Conservation (phyloP, 2,888 invertebrate species). For the Drosophila ustulata region DNA sequence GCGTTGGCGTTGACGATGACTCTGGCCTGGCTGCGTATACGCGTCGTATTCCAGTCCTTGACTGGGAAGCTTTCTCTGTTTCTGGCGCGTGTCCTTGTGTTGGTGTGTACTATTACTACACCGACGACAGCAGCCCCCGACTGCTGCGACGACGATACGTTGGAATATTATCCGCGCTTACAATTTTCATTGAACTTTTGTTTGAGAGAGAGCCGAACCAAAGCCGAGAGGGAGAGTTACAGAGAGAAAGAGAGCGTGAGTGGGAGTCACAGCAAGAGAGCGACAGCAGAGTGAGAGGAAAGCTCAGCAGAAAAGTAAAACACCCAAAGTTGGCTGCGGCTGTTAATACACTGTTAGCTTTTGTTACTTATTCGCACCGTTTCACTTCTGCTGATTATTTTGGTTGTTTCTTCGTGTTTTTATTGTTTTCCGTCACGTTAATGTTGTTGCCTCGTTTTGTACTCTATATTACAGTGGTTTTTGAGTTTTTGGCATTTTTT, state of each 20-base stretch:
- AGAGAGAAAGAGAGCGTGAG: slow-evolving; percentile 17
- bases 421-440: slow-evolving; percentile 6
- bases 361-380: slow-evolving; percentile 33
- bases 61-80: slow-evolving; percentile 49
- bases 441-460: slow-evolving; percentile 40
- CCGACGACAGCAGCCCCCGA: slow-evolving; percentile 26
- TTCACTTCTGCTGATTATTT: slow-evolving; percentile 33
- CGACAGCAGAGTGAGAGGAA: slow-evolving; percentile 24
- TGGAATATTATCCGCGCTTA: slow-evolving; percentile 74
- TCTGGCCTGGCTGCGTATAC: slow-evolving; percentile 16
- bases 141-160: slow-evolving; percentile 34
- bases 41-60: slow-evolving; percentile 78
- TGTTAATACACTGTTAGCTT: slow-evolving; percentile 59
- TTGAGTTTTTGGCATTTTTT: slow-evolving; percentile 68
- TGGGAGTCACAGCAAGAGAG: slow-evolving; percentile 1
- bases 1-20: background rate
- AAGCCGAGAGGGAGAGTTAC: slow-evolving; percentile 11
- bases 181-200: slow-evolving; percentile 73
- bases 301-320: slow-evolving; percentile 37
- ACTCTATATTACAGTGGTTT: slow-evolving; percentile 42
- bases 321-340: slow-evolving; percentile 66
- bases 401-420: slow-evolving; percentile 25
- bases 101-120: slow-evolving; percentile 67
- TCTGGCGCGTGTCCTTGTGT: slow-evolving; percentile 60
- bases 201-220: slow-evolving; percentile 26